Percentiles rank a stretch among this genome's conserved stretches.
Evolutionary conservation across 2,113 vertebrate species (phyloP).

Genomic region (Sylvia atricapilla): DNA sequence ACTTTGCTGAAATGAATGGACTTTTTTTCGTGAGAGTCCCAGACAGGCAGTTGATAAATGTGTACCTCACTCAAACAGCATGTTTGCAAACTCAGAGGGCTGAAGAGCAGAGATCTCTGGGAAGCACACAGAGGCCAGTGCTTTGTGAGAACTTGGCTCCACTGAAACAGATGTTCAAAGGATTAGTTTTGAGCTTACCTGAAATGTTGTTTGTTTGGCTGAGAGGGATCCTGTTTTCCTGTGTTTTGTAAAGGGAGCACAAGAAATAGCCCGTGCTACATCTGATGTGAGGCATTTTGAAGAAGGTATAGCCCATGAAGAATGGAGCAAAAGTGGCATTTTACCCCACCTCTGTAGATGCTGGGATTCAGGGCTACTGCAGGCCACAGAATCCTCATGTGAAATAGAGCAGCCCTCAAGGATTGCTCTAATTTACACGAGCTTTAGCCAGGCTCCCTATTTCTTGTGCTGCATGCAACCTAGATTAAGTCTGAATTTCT

Average conservation of each 20-base stretch:
- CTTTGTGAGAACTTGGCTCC: neutral
- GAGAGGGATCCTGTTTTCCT: neutral
- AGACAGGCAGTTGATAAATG: neutral
- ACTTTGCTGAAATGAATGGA: neutral
- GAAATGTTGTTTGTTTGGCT: neutral
- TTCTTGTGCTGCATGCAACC: slow-evolving; percentile 9
- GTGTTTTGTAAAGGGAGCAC: neutral
- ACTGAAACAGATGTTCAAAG: neutral
- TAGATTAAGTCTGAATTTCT: slow-evolving; percentile 35
- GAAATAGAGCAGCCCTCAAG: slow-evolving; percentile 43
- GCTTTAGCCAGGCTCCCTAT: slow-evolving; percentile 7
- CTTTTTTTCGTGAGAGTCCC: neutral
- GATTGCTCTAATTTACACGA: slow-evolving; percentile 43
- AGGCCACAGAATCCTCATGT: neutral
- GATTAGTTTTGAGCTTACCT: rapidly evolving
- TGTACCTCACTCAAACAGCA: neutral
- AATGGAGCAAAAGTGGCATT: neutral
- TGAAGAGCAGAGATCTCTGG: neutral
- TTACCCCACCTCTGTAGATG: neutral
- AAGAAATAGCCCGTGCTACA: neutral
- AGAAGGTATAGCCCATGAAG: neutral
- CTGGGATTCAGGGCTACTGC: neutral
- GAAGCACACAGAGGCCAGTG: neutral
- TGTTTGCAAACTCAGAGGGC: neutral
- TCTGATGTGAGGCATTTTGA: neutral